Evolutionary conservation across 2,797 vertebrate species (phyloP).

Genomic region (Pantherophis alleghaniensis): DNA sequence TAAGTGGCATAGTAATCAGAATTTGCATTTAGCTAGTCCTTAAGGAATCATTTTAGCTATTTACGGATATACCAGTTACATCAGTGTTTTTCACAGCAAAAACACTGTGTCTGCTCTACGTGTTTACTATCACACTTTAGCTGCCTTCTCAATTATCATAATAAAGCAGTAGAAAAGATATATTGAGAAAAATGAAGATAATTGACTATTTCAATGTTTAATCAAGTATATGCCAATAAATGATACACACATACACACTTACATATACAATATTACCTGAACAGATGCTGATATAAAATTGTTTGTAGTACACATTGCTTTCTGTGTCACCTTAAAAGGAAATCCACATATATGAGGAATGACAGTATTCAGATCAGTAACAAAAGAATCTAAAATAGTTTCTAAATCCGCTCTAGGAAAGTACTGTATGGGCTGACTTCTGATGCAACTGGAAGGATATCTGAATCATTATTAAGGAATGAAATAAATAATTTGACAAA

Average conservation of each 20-base stretch:
- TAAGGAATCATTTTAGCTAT: neutral
- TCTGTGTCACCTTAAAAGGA: slow-evolving; percentile 76
- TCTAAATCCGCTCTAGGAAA: slow-evolving; percentile 77
- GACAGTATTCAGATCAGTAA: slow-evolving; percentile 73
- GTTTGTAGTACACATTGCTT: slow-evolving; percentile 72
- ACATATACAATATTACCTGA: slow-evolving; percentile 48
- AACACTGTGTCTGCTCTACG: neutral
- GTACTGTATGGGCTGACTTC: slow-evolving; percentile 82
- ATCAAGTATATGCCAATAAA: neutral
- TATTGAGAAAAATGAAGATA: neutral
- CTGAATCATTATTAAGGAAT: slow-evolving; percentile 68
- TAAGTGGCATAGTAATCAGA: neutral
- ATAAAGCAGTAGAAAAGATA: neutral
- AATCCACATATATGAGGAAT: slow-evolving; percentile 82
- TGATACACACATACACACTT: neutral
- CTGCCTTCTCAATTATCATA: neutral
- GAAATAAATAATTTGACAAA: neutral
- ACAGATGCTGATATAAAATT: slow-evolving; percentile 63
- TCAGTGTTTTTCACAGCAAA: neutral
- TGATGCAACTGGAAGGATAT: slow-evolving; percentile 87
- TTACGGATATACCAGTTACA: neutral
- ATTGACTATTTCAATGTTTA: neutral
- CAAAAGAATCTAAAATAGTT: slow-evolving; percentile 75
- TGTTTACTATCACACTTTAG: neutral
- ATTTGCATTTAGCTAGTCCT: neutral